phyloP scores from a whole-genome alignment of 2,797 vertebrate species.

The Cossypha dichroa region DNA sequence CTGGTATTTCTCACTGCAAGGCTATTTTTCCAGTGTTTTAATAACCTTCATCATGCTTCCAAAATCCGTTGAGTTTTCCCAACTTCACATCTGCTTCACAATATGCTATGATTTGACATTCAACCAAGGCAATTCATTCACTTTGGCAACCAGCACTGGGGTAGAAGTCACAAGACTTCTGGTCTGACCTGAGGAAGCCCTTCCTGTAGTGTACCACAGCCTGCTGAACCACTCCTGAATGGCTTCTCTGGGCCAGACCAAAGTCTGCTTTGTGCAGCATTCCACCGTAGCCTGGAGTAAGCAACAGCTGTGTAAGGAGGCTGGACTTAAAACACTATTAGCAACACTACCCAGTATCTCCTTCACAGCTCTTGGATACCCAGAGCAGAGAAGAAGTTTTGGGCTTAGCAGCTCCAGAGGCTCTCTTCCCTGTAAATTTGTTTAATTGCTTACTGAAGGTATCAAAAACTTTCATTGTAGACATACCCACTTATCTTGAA shows the following conservation, averaged over 20 bases:
- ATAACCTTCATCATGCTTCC: neutral
- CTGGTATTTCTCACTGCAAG: neutral
- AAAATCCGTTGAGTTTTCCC: neutral
- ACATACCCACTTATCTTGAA: neutral
- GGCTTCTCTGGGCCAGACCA: neutral
- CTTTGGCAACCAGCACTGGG: neutral
- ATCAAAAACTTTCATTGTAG: neutral
- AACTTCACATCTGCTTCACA: neutral
- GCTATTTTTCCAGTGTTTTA: neutral
- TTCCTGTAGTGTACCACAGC: neutral
- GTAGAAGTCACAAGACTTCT: neutral
- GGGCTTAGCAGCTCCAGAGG: neutral
- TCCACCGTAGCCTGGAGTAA: neutral
- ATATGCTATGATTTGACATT: neutral
- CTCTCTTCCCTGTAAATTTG: neutral
- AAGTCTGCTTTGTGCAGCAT: neutral
- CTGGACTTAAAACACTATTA: neutral
- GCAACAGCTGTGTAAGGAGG: fast-evolving
- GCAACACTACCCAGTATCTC: neutral
- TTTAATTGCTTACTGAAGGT: neutral
- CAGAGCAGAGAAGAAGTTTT: neutral
- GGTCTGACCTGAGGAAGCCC: neutral
- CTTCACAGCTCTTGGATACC: neutral
- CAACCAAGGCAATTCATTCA: neutral
- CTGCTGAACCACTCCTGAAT: neutral